Base-by-base conservation (phyloP, 2,797 vertebrate genomes). In the Morelia viridis region DNA sequence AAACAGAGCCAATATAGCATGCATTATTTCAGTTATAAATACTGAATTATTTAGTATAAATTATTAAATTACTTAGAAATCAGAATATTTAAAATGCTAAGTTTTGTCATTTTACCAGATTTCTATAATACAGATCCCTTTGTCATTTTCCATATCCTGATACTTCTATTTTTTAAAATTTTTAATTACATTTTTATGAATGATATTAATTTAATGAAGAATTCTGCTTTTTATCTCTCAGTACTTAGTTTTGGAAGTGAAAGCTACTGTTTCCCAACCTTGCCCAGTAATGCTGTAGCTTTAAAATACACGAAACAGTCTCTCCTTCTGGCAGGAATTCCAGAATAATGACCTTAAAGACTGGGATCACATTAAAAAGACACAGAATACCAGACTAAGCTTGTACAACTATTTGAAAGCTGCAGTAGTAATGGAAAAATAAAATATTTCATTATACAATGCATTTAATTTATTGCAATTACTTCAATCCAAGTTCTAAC, bases 381-480 rank as follows among this genome's bases (percentile, higher is more conserved):
- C 85, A 94, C 80, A 4, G 85, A 91, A 64, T 13, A 8, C 76
- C 57, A 93, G 62, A 94, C 15, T 68, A 17, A 85, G 1, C 7
- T 83, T 71, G 87, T 65, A 15, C 28, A 83, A 83, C 2, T 0
- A 62, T 94, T 58, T 89, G 60, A 50, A 88, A 83, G 50, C 13
- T 61, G 87, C 56, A 60, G 85, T 60, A 94, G 93, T 89, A 93
- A 85, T 76, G 91, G 19, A 6, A 91, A 92, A 94, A 89, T 6
- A 92, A 85, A 53, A 89, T n/a, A 85, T 85, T 46, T 9, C 93
- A 91, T 53, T 85, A 41, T 57, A 65, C 65, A 65, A 93, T 90
- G 91, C 28, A 89, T 0, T 0, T 85, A 0, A 87, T 89, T 94
- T 95, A 95, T 95, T 95, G 92, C 89, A 95, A 92, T 93, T 26